Conservation (phyloP, 2,113 vertebrate genomes). For the Alligator sinensis region DNA sequence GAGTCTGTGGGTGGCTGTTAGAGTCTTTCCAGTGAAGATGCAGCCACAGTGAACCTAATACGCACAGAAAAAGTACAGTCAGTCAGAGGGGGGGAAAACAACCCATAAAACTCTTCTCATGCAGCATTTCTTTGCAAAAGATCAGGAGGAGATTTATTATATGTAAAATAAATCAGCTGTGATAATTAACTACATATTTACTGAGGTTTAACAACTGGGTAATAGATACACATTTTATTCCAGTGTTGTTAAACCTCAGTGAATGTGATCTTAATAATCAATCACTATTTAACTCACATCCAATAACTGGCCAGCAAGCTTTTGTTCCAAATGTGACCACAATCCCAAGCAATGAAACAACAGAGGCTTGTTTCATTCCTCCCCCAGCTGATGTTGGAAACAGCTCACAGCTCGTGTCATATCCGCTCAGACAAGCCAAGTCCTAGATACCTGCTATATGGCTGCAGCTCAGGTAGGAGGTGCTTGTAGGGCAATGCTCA, state of each 20-base stretch:
- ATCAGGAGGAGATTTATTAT: slow-evolving; percentile 19
- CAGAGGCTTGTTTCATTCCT: slow-evolving; percentile 17
- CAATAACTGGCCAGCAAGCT: slow-evolving; percentile 5
- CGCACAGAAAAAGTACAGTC: neutral
- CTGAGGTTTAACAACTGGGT: slow-evolving; percentile 44
- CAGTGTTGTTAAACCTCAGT: slow-evolving; percentile 39
- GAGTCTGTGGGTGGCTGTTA: neutral
- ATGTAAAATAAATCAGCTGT: slow-evolving; percentile 42
- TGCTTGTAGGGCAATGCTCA: neutral
- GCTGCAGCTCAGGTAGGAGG: accelerated
- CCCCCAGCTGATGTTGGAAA: slow-evolving; percentile 15
- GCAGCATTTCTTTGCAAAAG: neutral
- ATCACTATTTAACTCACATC: slow-evolving; percentile 53
- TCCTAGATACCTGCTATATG: neutral
- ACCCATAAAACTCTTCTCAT: neutral
- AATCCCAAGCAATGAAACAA: neutral
- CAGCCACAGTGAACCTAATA: neutral
- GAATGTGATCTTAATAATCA: slow-evolving; percentile 51
- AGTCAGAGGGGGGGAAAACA: neutral
- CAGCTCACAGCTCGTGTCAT: neutral
- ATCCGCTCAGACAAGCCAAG: neutral
- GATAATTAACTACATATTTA: slow-evolving; percentile 16
- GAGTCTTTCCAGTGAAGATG: neutral
- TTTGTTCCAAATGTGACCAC: slow-evolving; percentile 18
- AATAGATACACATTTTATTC: slow-evolving; percentile 49